phyloP scores from a whole-genome alignment of 2,888 invertebrate species.

The Actias luna region DNA sequence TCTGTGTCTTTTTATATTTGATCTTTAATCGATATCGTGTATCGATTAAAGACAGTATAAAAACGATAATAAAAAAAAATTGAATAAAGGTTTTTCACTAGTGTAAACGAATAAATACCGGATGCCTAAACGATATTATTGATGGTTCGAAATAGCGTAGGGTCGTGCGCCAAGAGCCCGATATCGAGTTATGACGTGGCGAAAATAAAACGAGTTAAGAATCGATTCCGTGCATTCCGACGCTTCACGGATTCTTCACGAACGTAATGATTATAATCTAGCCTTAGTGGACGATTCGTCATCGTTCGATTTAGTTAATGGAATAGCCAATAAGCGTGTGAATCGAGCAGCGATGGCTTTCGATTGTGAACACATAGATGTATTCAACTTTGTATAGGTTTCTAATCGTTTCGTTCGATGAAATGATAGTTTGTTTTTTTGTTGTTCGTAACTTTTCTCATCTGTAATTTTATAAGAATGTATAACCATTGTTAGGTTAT shows the following conservation, averaged over 20 bases:
- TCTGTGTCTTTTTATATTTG: too few species aligned
- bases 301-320: constrained; percentile 78
- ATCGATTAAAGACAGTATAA: not conserved
- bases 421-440: not conserved
- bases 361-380: constrained; percentile 35
- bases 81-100: not conserved
- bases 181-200: constrained; percentile 77
- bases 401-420: constrained; percentile 1
- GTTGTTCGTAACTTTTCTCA: not conserved
- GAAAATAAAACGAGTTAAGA: constrained; percentile 76
- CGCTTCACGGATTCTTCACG: constrained; percentile 66
- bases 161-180: constrained; percentile 41
- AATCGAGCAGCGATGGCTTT: constrained; percentile 55
- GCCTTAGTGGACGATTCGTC: constrained; percentile 77
- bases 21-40: too few species aligned
- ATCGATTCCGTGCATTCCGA: constrained; percentile 77
- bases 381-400: not conserved
- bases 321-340: constrained; percentile 76
- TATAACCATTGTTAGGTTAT: not conserved
- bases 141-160: constrained; percentile 8
- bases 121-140: not conserved
- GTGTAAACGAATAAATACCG: constrained; percentile 26
- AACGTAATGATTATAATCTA: constrained; percentile 73
- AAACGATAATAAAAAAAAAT: not conserved
- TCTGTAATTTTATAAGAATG: not conserved